These are phyloP conservation scores for Rhinogobius similis DNA, from an alignment of 2,113 vertebrate genomes.

Conservation along the genomic window DNA sequence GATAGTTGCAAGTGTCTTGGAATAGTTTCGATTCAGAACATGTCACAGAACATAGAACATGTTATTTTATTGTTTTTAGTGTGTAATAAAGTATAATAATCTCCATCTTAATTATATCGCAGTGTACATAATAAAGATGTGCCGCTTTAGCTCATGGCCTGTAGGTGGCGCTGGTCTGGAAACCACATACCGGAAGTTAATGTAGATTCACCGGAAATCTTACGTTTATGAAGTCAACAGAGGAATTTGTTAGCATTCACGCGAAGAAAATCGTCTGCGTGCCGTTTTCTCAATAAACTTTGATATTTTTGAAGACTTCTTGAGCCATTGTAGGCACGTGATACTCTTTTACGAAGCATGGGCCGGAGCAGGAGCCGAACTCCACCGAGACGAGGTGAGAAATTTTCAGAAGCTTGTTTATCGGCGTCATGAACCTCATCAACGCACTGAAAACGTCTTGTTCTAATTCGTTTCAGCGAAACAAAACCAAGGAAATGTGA, in stretches of 20 bases:
- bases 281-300: background rate
- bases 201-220: background rate
- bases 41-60: too few species aligned
- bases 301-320: background rate
- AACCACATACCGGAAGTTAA: slow-evolving; percentile 5
- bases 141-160: slow-evolving; percentile 1
- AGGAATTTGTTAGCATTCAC: background rate
- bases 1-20: too few species aligned
- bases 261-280: background rate
- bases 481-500: background rate
- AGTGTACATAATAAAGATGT: too few species aligned
- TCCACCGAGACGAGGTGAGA: slow-evolving; percentile 76
- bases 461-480: background rate
- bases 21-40: too few species aligned
- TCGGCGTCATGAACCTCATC: too few species aligned
- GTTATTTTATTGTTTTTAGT: too few species aligned
- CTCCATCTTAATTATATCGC: too few species aligned
- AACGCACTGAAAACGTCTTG: background rate
- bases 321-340: background rate
- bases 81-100: too few species aligned
- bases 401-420: background rate
- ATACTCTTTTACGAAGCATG: slow-evolving; percentile 47
- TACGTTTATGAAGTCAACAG: background rate
- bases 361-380: slow-evolving; percentile 75
- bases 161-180: slow-evolving; percentile 15